Evolutionary conservation across 2,113 vertebrate species (phyloP), one percentile per base, ranked within the genome.

Genomic region (Antechinus stuartii): DNA sequence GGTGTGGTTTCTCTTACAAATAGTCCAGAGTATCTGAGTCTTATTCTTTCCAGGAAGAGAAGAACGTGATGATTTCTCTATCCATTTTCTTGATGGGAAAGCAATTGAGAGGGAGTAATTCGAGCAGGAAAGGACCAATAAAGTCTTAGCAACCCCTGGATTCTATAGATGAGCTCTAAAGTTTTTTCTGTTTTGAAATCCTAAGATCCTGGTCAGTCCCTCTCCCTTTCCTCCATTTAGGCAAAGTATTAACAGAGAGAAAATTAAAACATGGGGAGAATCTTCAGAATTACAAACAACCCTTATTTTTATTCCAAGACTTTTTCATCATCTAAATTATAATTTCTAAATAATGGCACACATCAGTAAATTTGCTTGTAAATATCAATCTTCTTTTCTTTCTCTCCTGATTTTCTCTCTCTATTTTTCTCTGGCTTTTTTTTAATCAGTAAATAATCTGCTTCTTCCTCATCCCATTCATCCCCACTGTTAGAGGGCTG

Each of bases 1-100:
- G 47, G 25, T 94, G 96, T 94, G 90, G 50, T 49, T 55, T 96
- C 27, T 61, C 93, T 96, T 95, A 42, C 68, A 84, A 91, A 95
- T 94, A 96, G 94, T 91, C 50, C 46, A 42, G 23, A 96, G 47
- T 57, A 52, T 53, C 14, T 11, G 92, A 47, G 23, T 84, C 27
- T 35, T n/a, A 84, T 22, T 84, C n/a, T 84, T 84, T 84, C n/a
- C 16, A 84, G 19, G n/a, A 42, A 91, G 89, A 50, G 26, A 42
- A 57, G 2, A 25, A n/a, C 11, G 54, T 3, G 49, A 49, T 9
- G 30, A 12, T 56, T 26, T 84, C 90, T 61, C 68, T 23, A 35
- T 93, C 89, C 92, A 2, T 61, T 57, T 91, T 57, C 90, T 42
- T 9, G 24, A 57, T 11, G 46, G 91, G 89, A 97, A 54, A 93